These are phyloP conservation scores for Allacma fusca DNA, from an alignment of 2,888 invertebrate genomes.

Conservation along the genomic window DNA sequence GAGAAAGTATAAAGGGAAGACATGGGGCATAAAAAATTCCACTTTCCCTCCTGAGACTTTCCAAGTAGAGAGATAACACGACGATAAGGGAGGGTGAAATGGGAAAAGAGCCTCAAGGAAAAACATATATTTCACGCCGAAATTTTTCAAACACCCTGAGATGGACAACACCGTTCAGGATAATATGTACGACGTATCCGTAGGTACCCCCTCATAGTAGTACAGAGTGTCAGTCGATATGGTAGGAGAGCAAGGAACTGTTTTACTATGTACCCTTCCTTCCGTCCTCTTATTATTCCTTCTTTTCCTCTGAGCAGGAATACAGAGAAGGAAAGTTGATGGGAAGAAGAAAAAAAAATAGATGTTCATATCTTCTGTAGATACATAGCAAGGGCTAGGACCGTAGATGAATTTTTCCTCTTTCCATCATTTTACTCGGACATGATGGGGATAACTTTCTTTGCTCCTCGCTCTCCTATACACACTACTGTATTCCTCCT, in stretches of 20 bases:
- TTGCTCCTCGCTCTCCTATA: background rate
- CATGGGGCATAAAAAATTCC: constrained; percentile 47
- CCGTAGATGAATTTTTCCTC: constrained; percentile 36
- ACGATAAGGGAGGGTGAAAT: constrained; percentile 47
- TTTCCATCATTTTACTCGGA: constrained; percentile 42
- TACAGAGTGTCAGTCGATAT: too few relatives aligned
- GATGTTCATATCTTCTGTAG: constrained; percentile 2
- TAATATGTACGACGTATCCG: background rate
- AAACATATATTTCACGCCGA: constrained; percentile 43
- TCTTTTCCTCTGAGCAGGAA: background rate
- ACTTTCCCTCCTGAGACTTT: constrained; percentile 51
- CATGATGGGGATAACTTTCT: constrained; percentile 42
- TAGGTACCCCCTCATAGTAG: too few relatives aligned
- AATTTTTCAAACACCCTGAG: constrained; percentile 43
- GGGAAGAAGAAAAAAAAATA: constrained; percentile 2
- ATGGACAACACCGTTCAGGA: constrained; percentile 22
- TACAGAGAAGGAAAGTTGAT: background rate
- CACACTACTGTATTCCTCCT: too few relatives aligned
- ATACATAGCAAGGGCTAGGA: background rate
- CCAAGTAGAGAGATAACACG: constrained; percentile 51
- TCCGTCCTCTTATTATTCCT: too few relatives aligned
- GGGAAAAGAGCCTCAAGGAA: constrained; percentile 41
- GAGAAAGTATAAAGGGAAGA: background rate
- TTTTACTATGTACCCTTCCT: background rate
- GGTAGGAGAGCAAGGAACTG: too few relatives aligned